A percentile compares a stretch with the other conserved stretches of the same genome.
Conservation (phyloP, 2,888 invertebrate species). For the Nephrocerus scutellatus region DNA sequence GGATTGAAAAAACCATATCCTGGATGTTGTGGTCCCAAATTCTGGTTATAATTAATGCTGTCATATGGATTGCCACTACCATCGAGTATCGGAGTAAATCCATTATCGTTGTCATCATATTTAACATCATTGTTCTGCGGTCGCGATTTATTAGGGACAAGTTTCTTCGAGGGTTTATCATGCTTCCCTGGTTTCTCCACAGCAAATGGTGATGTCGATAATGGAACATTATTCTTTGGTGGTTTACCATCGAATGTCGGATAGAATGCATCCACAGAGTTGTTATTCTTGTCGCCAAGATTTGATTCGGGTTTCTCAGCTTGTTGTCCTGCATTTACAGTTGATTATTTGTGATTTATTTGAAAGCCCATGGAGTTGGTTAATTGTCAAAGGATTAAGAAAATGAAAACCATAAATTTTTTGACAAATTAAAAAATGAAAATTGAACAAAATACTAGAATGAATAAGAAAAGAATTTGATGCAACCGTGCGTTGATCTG, state of each 20-base stretch:
- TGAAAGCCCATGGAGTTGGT: too few relatives aligned
- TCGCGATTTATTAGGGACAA: constrained; percentile 20
- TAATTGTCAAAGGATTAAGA: too few relatives aligned
- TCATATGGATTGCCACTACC: constrained; percentile 42
- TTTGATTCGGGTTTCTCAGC: constrained; percentile 17
- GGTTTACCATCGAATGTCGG: constrained; percentile 45
- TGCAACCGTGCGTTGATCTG: too few relatives aligned
- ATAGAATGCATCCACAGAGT: constrained; percentile 37
- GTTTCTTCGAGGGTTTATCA: constrained; percentile 37
- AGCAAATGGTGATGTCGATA: constrained; percentile 19
- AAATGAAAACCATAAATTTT: too few relatives aligned
- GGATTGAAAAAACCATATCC: constrained; percentile 43
- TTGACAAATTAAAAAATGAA: too few relatives aligned
- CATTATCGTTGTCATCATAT: constrained; percentile 39
- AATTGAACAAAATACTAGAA: too few relatives aligned
- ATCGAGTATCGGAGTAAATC: constrained; percentile 47
- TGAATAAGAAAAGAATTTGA: too few relatives aligned
- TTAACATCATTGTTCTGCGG: constrained; percentile 40
- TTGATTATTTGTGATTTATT: too few relatives aligned
- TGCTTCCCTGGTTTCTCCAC: constrained; percentile 31
- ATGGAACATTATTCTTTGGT: constrained; percentile 32
- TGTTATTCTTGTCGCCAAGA: constrained; percentile 32
- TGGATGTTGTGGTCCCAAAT: constrained; percentile 32
- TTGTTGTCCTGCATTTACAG: constrained; percentile 15
- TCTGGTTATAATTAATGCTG: constrained; percentile 36